Conservation (phyloP, 1,140 invertebrate species). For the Drosophila saltans region DNA sequence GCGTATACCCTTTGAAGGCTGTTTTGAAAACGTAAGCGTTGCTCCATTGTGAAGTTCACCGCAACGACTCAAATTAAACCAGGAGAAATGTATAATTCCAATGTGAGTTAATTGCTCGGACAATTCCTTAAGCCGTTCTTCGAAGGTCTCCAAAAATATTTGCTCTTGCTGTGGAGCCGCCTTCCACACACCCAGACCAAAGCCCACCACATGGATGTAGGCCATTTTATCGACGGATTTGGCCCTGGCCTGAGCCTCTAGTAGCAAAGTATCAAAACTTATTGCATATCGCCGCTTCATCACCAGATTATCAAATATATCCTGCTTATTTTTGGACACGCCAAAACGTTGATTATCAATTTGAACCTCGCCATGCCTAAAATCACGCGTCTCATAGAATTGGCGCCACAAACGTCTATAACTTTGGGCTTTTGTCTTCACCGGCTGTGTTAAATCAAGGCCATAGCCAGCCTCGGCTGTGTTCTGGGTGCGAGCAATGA, state of each 20-base stretch:
- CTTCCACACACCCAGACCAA: constrained; percentile 78
- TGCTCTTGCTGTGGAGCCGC: constrained; percentile 72
- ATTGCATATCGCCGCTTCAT: constrained; percentile 80
- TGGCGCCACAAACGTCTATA: constrained; percentile 27
- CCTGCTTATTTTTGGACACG: constrained; percentile 32
- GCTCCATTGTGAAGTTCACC: constrained; percentile 58
- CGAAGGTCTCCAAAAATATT: constrained; percentile 78
- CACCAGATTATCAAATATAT: constrained; percentile 68
- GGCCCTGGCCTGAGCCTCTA: constrained; percentile 65
- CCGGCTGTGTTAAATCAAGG: neutral
- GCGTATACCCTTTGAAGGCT: constrained; percentile 68
- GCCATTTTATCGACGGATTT: constrained; percentile 35
- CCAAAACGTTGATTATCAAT: constrained; percentile 66
- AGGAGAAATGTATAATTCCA: constrained; percentile 77
- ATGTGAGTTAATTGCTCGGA: constrained; percentile 51
- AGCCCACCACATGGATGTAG: constrained; percentile 78
- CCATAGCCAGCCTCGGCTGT: constrained; percentile 84
- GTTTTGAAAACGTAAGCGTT: constrained; percentile 35
- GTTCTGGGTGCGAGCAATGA: constrained; percentile 84
- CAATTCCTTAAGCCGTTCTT: constrained; percentile 68
- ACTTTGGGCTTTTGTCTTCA: neutral
- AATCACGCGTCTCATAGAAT: constrained; percentile 55
- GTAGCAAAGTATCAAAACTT: constrained; percentile 69
- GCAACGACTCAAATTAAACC: constrained; percentile 60
- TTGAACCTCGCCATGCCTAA: constrained; percentile 39